These are phyloP conservation scores for Norana najaformis DNA, from an alignment of 2,888 invertebrate species.

Conservation along the genomic window DNA sequence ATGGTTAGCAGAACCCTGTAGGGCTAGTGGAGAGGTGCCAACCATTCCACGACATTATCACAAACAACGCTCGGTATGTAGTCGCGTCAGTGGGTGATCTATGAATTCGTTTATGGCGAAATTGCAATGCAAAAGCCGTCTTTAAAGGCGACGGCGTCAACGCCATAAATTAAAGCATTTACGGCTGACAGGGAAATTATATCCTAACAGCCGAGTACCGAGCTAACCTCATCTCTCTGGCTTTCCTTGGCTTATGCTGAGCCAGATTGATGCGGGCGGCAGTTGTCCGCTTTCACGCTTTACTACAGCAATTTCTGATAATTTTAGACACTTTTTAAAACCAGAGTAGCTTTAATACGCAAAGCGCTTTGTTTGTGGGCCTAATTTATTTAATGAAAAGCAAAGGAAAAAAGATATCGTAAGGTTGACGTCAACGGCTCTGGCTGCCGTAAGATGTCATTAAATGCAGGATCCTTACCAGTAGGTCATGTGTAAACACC, in stretches of 20 bases:
- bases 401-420: no score
- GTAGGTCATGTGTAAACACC: no score
- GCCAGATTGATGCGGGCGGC: background rate
- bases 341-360: no score
- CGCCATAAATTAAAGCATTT: background rate
- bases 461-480: no score
- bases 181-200: background rate
- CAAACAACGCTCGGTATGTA: background rate
- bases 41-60: background rate
- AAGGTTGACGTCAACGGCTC: no score
- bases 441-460: no score
- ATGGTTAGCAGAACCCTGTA: background rate
- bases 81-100: background rate
- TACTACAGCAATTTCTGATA: no score
- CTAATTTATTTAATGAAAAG: no score
- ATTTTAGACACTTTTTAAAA: no score
- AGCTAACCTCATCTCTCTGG: background rate
- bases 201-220: background rate
- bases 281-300: background rate
- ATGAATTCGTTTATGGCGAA: background rate
- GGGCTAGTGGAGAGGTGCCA: background rate
- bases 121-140: background rate
- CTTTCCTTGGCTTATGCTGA: background rate
- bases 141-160: background rate
- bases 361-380: no score